These are phyloP conservation scores for Triplophysa rosa DNA, from an alignment of 2,113 vertebrate species.

Conservation along the genomic window DNA sequence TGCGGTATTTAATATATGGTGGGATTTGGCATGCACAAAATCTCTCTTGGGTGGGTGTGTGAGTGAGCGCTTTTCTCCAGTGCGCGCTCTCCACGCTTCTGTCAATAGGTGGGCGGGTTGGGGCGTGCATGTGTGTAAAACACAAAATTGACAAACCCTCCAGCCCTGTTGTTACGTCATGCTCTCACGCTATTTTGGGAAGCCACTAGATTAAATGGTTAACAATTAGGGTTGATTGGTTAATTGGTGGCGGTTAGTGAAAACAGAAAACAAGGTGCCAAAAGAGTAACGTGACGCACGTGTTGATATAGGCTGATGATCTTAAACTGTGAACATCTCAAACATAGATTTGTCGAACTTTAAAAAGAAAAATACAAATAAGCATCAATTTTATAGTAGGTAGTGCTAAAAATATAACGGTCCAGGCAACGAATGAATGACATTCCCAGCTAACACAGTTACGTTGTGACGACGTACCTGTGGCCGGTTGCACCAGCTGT, in stretches of 20 bases:
- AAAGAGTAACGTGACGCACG: not conserved
- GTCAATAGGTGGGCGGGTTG: slow-evolving; percentile 41
- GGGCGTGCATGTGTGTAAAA: slow-evolving; percentile 33
- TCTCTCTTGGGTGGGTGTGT: slow-evolving; percentile 1
- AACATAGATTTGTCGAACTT: too few species aligned
- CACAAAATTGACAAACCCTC: slow-evolving; percentile 37
- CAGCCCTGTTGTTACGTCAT: slow-evolving; percentile 6
- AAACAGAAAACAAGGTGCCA: slow-evolving; percentile 15
- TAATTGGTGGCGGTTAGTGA: slow-evolving; percentile 25
- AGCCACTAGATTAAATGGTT: not conserved
- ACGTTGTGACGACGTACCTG: too few species aligned
- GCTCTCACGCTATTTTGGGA: slow-evolving; percentile 20
- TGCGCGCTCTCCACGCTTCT: slow-evolving; percentile 19
- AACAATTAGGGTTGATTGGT: slow-evolving; percentile 39
- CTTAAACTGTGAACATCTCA: too few species aligned
- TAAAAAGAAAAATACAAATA: too few species aligned
- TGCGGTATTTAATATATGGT: slow-evolving; percentile 10
- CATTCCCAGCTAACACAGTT: too few species aligned
- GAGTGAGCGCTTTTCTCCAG: slow-evolving; percentile 12
- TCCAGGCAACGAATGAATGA: too few species aligned
- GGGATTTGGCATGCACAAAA: slow-evolving; percentile 5
- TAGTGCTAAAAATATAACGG: too few species aligned
- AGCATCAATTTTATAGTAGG: too few species aligned
- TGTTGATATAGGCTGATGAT: too few species aligned
- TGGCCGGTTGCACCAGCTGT: too few species aligned